These are phyloP conservation scores for Dione juno DNA, from an alignment of 2,888 invertebrate species.

Conservation along the genomic window DNA sequence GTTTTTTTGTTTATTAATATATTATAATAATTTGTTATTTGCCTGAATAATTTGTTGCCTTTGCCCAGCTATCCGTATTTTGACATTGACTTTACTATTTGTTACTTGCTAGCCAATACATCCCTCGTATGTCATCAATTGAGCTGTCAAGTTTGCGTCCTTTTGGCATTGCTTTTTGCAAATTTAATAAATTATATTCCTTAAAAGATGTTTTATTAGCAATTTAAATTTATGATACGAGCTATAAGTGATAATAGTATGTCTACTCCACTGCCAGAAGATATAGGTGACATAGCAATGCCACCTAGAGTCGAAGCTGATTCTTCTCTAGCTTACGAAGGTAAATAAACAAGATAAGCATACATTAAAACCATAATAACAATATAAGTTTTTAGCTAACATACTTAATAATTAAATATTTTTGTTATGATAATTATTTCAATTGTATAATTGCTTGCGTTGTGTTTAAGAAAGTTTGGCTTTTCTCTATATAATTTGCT, in stretches of 20 bases:
- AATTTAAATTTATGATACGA: conserved; percentile 7
- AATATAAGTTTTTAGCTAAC: neutral
- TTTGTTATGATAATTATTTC: neutral
- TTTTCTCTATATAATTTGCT: neutral
- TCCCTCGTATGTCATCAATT: conserved; percentile 2
- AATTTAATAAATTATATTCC: neutral
- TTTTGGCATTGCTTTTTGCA: conserved; percentile 10
- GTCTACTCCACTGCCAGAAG: conserved; percentile 64
- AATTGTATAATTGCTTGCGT: neutral
- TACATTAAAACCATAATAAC: conserved; percentile 3
- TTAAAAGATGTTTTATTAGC: conserved; percentile 17
- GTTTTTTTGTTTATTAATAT: too few species aligned
- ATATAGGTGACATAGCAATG: conserved; percentile 68
- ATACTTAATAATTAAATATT: neutral
- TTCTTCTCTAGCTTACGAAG: conserved; percentile 75
- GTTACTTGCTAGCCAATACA: neutral
- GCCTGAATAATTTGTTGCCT: neutral
- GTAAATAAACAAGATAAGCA: conserved; percentile 64
- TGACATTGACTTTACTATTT: neutral
- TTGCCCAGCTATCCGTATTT: neutral
- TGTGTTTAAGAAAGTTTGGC: neutral
- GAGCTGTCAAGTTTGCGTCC: conserved; percentile 20
- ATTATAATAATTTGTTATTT: neutral
- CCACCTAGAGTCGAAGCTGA: conserved; percentile 66
- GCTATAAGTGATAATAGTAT: conserved; percentile 34